Evolutionary conservation across 2,888 invertebrate species (phyloP), one percentile per base, ranked within the genome.

Genomic region (Alloplasta piceator): DNA sequence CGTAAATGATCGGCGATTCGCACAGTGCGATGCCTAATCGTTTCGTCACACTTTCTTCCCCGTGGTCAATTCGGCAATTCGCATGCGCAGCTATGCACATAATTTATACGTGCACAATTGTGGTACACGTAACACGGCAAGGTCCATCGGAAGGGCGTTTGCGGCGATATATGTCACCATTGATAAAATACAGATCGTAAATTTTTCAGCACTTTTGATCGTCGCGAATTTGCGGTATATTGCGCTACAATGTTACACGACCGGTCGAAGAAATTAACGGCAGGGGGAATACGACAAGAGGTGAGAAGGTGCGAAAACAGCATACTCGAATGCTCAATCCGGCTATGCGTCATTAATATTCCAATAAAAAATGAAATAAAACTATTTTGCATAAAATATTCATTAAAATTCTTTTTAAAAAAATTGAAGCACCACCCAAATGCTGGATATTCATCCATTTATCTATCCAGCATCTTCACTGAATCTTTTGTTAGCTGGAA

Each of bases 21-120:
- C 56, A 26, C 26, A 26, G 26, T 56, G 66, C 64, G 71, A 75
- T 80, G 80, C 83, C 81, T 86, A 88, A 86, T 88, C 84, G 85
- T 83, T 87, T 88, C 82, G 88, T 87, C 87, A 87, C 86, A 86
- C 87, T 86, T 80, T 82, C 74, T 79, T 73, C 78, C 72, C 61
- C 43, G 46, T 14, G 16, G 38, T 16, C 26, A 7, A 48, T 50
- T 58, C 26, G 5, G 41, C 52, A 43, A 26, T 26, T 26, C 26
- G 16, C 43, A 55, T 46, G 26, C n/a, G 10, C 5, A 52, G 6
- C 52, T 16, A 4, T 52, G 2, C 16, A 52, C 52, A 52, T 43
- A 2, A 26, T 26, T 26, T 26, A 26, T 26, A 10, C 48, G 16
- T 52, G 14, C 52, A 16, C 7, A 9, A 9, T 43, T 43, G 38